Evolutionary conservation across 2,888 invertebrate species (phyloP).

Genomic region (Bruchidius siliquastri): DNA sequence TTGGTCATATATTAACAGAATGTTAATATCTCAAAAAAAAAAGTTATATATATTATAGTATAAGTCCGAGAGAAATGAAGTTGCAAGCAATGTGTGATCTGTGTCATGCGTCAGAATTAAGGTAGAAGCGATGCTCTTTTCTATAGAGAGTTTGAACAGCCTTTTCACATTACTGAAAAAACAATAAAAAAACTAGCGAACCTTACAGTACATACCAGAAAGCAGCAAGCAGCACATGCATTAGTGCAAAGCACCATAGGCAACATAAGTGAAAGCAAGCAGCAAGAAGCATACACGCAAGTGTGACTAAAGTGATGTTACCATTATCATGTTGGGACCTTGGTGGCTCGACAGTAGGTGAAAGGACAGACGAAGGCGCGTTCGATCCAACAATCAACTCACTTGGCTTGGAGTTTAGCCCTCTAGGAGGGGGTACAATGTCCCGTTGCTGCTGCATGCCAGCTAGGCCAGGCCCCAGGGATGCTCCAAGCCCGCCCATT

Average conservation of each 20-base stretch:
- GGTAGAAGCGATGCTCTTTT: no score
- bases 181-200: no score
- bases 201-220: not conserved
- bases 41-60: no score
- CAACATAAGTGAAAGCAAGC: conserved; percentile 13
- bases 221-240: not conserved
- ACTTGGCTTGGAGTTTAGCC: conserved; percentile 54
- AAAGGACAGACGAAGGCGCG: conserved; percentile 37
- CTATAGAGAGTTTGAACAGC: no score
- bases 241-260: not conserved
- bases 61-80: no score
- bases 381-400: conserved; percentile 50
- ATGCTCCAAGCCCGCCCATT: conserved; percentile 34
- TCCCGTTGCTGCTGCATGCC: conserved; percentile 46
- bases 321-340: conserved; percentile 44
- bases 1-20: no score
- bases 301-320: conserved; percentile 37
- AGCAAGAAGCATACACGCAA: conserved; percentile 17
- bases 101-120: no score
- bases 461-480: conserved; percentile 42
- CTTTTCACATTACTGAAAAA: no score
- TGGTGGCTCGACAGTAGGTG: conserved; percentile 47
- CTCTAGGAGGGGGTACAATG: conserved; percentile 29
- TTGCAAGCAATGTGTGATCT: no score
- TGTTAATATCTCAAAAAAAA: no score